These are phyloP conservation scores for Aspidapion aeneum DNA, from an alignment of 2,888 invertebrate species.

Conservation along the genomic window DNA sequence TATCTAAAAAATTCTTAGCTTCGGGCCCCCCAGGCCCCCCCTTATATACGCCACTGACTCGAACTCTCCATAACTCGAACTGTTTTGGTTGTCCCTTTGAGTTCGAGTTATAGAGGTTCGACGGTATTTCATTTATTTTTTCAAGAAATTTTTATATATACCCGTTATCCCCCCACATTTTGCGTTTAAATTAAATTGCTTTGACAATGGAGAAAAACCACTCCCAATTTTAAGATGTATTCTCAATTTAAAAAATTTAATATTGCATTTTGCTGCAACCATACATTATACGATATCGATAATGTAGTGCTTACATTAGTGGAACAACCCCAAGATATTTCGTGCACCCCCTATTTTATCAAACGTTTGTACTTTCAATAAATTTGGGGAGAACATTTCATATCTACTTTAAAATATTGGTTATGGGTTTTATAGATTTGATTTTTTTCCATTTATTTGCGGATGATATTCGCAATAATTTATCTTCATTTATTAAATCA, in stretches of 20 bases:
- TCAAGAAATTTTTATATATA: too few species aligned
- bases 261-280: not conserved
- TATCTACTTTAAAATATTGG: not conserved
- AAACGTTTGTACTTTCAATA: not conserved
- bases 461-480: too few species aligned
- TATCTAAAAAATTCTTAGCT: too few species aligned
- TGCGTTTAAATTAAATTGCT: not conserved
- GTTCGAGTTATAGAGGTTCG: too few species aligned
- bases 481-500: too few species aligned
- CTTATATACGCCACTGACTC: too few species aligned
- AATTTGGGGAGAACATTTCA: not conserved
- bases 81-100: too few species aligned
- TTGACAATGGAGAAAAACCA: not conserved
- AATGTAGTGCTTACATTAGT: not conserved
- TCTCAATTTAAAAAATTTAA: not conserved
- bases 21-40: too few species aligned
- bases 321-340: not conserved
- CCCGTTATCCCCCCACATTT: not conserved
- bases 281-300: not conserved
- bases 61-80: too few species aligned
- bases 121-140: too few species aligned
- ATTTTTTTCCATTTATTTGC: too few species aligned
- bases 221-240: not conserved
- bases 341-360: not conserved
- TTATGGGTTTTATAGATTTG: not conserved